Evolutionary conservation across 2,797 vertebrate species (phyloP).

Genomic region (Gobionotothen gibberifrons): DNA sequence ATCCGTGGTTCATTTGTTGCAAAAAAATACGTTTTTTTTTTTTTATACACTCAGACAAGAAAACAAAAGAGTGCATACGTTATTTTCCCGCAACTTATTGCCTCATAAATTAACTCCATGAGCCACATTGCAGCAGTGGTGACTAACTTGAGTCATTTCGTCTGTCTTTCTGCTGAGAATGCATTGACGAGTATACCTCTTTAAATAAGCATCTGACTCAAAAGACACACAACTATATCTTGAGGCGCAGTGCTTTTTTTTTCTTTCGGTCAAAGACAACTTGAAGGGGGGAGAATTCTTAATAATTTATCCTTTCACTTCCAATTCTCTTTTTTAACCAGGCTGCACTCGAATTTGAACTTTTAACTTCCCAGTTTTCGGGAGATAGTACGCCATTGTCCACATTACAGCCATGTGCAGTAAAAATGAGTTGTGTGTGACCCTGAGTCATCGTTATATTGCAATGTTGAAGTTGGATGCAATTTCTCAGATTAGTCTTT

Average conservation of each 20-base stretch:
- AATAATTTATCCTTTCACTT: background rate
- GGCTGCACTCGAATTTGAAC: background rate
- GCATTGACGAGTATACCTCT: background rate
- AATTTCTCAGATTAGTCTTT: background rate
- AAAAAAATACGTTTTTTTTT: constrained; percentile 18
- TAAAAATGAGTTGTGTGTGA: background rate
- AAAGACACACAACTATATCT: background rate
- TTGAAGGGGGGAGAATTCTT: background rate
- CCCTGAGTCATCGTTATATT: background rate
- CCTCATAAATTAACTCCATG: constrained; percentile 11
- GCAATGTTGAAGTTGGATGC: background rate
- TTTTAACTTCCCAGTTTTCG: background rate
- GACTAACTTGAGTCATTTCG: background rate
- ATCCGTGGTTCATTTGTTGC: constrained; percentile 16
- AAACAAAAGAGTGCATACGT: background rate
- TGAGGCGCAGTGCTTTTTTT: background rate
- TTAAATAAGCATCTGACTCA: background rate
- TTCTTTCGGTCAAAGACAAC: background rate
- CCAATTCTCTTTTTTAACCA: background rate
- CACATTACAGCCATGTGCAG: background rate
- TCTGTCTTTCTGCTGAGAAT: background rate
- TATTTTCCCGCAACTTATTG: constrained; percentile 16
- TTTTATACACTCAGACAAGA: background rate
- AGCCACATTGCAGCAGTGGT: background rate
- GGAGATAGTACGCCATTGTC: background rate